These are phyloP conservation scores for Teleopsis dalmanni DNA, from an alignment of 1,140 invertebrate genomes.

Conservation along the genomic window DNA sequence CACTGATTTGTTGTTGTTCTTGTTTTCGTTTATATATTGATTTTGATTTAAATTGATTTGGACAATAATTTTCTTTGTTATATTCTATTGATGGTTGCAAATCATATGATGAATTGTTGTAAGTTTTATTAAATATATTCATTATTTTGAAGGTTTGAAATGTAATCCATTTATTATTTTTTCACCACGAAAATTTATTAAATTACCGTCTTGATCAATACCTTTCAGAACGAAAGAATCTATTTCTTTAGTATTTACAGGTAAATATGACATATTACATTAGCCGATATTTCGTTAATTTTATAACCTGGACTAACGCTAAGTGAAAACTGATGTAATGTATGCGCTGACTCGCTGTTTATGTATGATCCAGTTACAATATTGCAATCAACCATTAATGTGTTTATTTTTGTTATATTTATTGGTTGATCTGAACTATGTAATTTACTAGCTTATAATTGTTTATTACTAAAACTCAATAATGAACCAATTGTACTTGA, in stretches of 20 bases:
- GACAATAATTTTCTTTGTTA: no score
- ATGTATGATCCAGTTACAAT: constrained; percentile 23
- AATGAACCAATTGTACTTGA: constrained; percentile 13
- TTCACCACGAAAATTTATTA: neutral
- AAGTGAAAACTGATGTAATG: no score
- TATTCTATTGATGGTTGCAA: no score
- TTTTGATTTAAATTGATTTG: no score
- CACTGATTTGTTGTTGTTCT: no score
- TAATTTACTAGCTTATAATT: constrained; percentile 9
- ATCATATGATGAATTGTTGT: no score
- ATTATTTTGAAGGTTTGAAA: no score
- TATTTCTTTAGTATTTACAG: constrained; percentile 15
- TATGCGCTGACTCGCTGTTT: constrained; percentile 25
- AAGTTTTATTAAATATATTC: no score
- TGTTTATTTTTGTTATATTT: constrained; percentile 22
- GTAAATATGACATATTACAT: constrained; percentile 39
- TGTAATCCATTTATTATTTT: no score
- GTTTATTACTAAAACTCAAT: constrained; percentile 15
- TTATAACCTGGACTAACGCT: constrained; percentile 22
- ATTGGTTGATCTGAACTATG: constrained; percentile 17
- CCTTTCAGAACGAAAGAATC: neutral
- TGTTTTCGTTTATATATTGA: no score
- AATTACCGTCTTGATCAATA: neutral
- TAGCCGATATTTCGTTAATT: constrained; percentile 24
- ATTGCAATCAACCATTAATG: constrained; percentile 22